A percentile compares a stretch with the other conserved stretches of the same genome.
Conservation (phyloP, 1,140 invertebrate genomes). For the Monochamus saltuarius region DNA sequence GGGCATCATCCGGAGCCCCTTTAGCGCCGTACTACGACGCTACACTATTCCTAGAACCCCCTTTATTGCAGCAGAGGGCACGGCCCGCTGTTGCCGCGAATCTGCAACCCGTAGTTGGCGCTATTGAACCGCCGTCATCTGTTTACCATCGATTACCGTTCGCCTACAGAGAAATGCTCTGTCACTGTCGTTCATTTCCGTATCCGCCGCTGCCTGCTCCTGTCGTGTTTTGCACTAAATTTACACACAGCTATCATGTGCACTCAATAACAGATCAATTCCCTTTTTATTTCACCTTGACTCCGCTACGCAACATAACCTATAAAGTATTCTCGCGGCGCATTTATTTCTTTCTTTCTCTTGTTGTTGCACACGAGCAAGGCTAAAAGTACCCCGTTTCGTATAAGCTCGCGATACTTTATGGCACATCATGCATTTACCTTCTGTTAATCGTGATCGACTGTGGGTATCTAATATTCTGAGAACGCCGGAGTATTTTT, state of each 20-base stretch:
- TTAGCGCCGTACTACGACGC: slow-evolving; percentile 12
- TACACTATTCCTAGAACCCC: slow-evolving; percentile 26
- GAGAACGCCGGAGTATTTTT: too few relatives aligned
- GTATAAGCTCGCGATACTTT: too few relatives aligned
- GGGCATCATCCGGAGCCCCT: slow-evolving; percentile 35
- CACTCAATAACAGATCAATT: slow-evolving; percentile 26
- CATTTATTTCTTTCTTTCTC: too few relatives aligned
- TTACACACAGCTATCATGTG: slow-evolving; percentile 26
- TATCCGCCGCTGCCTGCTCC: slow-evolving; percentile 26
- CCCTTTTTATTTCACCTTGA: slow-evolving; percentile 22
- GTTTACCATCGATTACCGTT: slow-evolving; percentile 50
- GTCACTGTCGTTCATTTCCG: slow-evolving; percentile 43
- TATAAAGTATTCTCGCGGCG: slow-evolving; percentile 2
- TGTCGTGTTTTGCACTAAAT: slow-evolving; percentile 33
- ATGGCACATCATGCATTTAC: too few relatives aligned
- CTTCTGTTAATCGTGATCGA: too few relatives aligned
- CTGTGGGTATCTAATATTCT: too few relatives aligned
- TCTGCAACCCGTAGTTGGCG: slow-evolving; percentile 24
- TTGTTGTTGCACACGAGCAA: too few relatives aligned
- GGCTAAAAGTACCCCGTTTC: too few relatives aligned
- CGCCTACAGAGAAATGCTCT: slow-evolving; percentile 44
- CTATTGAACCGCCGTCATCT: slow-evolving; percentile 50
- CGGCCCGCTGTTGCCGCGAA: not conserved
- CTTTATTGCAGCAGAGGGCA: slow-evolving; percentile 29
- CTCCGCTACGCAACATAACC: slow-evolving; percentile 13